Percentiles rank a stretch among this genome's conserved stretches.
These are phyloP conservation scores for Ophonus ardosiacus DNA, from an alignment of 2,888 invertebrate species.

Conservation along the genomic window DNA sequence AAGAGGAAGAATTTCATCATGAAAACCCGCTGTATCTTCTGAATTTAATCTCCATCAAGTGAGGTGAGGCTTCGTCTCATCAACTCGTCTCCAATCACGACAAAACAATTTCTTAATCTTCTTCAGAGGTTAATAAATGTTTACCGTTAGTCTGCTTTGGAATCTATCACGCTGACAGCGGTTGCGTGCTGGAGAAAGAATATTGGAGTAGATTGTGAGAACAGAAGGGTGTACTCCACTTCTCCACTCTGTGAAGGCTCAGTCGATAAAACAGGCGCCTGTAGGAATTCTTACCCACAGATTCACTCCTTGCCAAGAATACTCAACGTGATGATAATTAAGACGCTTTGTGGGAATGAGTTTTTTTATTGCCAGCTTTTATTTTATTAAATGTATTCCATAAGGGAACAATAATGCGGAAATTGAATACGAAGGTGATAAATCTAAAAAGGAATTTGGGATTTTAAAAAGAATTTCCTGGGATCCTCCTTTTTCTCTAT, in stretches of 20 bases:
- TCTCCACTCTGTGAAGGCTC: neutral
- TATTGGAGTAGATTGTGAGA: slow-evolving; percentile 13
- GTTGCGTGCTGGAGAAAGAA: neutral
- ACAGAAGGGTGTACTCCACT: slow-evolving; percentile 6
- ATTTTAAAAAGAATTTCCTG: neutral
- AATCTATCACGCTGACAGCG: slow-evolving; percentile 32
- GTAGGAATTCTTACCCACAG: neutral
- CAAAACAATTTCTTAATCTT: slow-evolving; percentile 30
- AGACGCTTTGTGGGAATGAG: neutral
- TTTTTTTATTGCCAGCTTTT: neutral
- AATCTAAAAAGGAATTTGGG: neutral
- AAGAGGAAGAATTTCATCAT: neutral
- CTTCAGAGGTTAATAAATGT: slow-evolving; percentile 28
- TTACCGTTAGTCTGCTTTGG: slow-evolving; percentile 8
- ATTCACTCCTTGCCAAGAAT: neutral
- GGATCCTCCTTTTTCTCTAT: neutral
- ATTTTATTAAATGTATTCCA: neutral
- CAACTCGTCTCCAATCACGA: slow-evolving; percentile 18
- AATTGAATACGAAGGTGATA: neutral
- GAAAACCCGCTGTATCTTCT: neutral
- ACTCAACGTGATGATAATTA: neutral
- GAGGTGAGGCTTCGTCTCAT: neutral
- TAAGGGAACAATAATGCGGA: neutral
- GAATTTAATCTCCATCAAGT: slow-evolving; percentile 14
- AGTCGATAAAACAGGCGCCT: slow-evolving; percentile 22